These are phyloP conservation scores for Coenobita brevimanus DNA, from an alignment of 1,140 invertebrate genomes.

Conservation along the genomic window DNA sequence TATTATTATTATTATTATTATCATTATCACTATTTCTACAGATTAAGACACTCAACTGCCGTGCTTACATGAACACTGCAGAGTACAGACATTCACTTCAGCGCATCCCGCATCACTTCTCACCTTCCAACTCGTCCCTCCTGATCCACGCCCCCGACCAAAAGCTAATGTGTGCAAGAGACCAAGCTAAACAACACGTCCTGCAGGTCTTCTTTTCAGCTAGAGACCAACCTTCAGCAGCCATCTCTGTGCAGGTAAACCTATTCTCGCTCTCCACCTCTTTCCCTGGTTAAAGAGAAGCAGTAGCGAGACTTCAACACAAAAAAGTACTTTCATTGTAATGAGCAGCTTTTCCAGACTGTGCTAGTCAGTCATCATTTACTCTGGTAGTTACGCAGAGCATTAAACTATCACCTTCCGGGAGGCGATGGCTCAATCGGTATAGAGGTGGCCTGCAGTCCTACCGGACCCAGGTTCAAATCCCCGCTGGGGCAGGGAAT, in stretches of 20 bases:
- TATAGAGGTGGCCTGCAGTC: too few species aligned
- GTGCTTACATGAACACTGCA: not conserved
- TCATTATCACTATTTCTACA: not conserved
- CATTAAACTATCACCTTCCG: too few species aligned
- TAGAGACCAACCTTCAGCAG: not conserved
- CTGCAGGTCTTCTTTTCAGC: not conserved
- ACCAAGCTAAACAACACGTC: not conserved
- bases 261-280: too few species aligned
- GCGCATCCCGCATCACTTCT: slow-evolving; percentile 17
- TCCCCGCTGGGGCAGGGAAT: too few species aligned
- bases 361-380: too few species aligned
- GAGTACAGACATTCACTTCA: not conserved
- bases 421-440: too few species aligned
- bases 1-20: too few species aligned
- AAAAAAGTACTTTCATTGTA: not conserved
- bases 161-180: not conserved
- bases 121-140: slow-evolving; percentile 39
- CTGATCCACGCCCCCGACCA: slow-evolving; percentile 19
- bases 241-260: slow-evolving; percentile 29
- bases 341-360: too few species aligned
- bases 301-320: not conserved
- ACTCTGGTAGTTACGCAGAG: too few species aligned
- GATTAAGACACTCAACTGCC: slow-evolving; percentile 37
- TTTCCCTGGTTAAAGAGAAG: too few species aligned
- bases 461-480: too few species aligned